Base-by-base conservation (phyloP, 2,113 vertebrate genomes). In the Anolis carolinensis region DNA sequence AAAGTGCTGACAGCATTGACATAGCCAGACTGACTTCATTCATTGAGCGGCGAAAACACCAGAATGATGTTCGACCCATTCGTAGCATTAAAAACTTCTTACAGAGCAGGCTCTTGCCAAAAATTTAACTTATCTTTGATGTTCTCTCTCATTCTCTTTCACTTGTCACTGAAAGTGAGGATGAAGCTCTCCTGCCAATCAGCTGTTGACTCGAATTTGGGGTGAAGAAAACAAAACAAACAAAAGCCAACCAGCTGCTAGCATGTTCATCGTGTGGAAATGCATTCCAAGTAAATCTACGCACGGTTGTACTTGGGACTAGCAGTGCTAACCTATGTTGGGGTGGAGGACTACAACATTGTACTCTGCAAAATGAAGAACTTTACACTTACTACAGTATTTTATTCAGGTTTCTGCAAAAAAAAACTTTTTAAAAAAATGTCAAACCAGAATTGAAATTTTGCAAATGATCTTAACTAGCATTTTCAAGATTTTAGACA, bases 41-140 rank as follows among this genome's bases (percentile, higher is more conserved):
- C 96, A 98, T 99, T 81, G 98, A 99, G 96, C 95, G 98, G 94
- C 97, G 99, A 95, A 99, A 98, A 96, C 98, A 99, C 95, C 98
- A 99, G 97, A 99, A 99, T 71, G 98, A 99, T 94, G 96, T 97
- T 92, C 97, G 98, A 94, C 98, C 98, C 89, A 97, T 99, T 90
- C 97, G 97, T 93, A 98, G 97, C 94, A 96, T 99, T 90, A 96
- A 97, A 95, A 96, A 97, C 95, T 98, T 99, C 94, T 94, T 99
- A 92, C 98, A 98, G 90, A 98, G 97, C 96, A 98, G 98, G 93
- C 97, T 99, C 85, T 96, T 97, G 95, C 96, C 98, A 91, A 94
- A 95, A 95, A 97, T 97, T 87, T 98, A 95, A 97, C 95, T 94
- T 94, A 71, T 93, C 95, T 65, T 91, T 94, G 95, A 96, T 78